Evolutionary conservation across 2,797 vertebrate species (phyloP).

Genomic region (Mareca penelope): DNA sequence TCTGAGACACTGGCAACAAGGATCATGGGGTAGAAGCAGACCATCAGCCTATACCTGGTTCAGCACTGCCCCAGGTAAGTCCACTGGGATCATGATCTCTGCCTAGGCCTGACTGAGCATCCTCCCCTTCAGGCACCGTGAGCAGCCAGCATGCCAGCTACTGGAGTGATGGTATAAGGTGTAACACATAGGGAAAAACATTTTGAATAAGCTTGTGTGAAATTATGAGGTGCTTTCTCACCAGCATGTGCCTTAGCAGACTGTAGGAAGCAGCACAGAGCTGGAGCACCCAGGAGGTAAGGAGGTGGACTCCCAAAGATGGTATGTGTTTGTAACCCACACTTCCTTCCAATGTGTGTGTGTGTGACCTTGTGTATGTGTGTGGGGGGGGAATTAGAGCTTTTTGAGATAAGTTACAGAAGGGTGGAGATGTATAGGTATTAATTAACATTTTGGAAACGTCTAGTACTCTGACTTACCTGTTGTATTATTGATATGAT

Average conservation of each 20-base stretch:
- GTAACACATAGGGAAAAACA: too few species aligned
- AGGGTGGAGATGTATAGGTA: not conserved
- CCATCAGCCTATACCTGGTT: not conserved
- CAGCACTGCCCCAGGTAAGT: too few species aligned
- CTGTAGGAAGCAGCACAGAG: not conserved
- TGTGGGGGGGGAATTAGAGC: not conserved
- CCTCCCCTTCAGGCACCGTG: not conserved
- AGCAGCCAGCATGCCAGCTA: not conserved
- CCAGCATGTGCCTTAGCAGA: not conserved
- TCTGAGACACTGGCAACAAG: not conserved
- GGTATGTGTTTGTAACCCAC: not conserved
- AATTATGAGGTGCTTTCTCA: not conserved
- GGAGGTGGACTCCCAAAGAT: not conserved
- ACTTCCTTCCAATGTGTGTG: not conserved
- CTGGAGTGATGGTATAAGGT: not conserved
- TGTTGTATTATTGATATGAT: rapidly evolving
- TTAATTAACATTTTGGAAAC: not conserved
- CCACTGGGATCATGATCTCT: too few species aligned
- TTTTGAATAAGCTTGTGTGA: not conserved
- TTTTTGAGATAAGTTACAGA: not conserved
- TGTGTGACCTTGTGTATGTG: rapidly evolving
- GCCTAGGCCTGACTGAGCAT: not conserved
- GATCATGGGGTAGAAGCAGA: not conserved
- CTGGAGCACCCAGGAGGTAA: not conserved
- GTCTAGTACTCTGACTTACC: not conserved